Conservation (phyloP, 2,888 invertebrate genomes). For the Hypselothyrea guttata region DNA sequence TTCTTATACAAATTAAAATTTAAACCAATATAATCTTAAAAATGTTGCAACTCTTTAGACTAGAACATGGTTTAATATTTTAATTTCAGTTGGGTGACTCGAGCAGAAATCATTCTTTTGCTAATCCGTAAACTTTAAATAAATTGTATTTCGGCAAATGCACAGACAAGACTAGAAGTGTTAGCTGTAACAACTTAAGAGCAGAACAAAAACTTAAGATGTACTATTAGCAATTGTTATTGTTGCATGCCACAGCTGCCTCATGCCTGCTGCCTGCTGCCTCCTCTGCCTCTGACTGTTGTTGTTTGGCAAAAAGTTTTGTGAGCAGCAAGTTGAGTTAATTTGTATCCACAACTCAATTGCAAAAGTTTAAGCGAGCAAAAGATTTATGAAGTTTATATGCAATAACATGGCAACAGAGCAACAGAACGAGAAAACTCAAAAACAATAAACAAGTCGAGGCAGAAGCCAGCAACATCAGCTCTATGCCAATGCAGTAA, state of each 20-base stretch:
- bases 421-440: constrained; percentile 24
- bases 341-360: constrained; percentile 77
- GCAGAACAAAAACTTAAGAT: neutral
- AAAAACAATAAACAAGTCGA: constrained; percentile 57
- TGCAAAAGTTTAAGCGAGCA: constrained; percentile 74
- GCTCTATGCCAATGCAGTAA: constrained; percentile 14
- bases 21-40: too few relatives aligned
- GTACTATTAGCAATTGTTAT: constrained; percentile 28
- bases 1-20: too few relatives aligned
- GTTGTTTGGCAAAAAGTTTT: constrained; percentile 66
- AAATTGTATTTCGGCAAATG: too few relatives aligned
- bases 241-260: constrained; percentile 33
- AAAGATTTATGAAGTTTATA: constrained; percentile 76
- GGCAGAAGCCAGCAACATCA: constrained; percentile 25
- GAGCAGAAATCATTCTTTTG: too few relatives aligned
- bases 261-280: constrained; percentile 14
- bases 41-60: too few relatives aligned
- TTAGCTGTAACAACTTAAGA: neutral
- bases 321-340: constrained; percentile 73
- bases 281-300: constrained; percentile 43
- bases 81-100: too few relatives aligned
- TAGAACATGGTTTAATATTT: too few relatives aligned
- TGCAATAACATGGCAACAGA: constrained; percentile 60
- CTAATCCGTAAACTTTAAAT: too few relatives aligned
- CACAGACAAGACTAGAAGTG: neutral